Conservation (phyloP, 2,113 vertebrate species). For the Picathartes gymnocephalus region DNA sequence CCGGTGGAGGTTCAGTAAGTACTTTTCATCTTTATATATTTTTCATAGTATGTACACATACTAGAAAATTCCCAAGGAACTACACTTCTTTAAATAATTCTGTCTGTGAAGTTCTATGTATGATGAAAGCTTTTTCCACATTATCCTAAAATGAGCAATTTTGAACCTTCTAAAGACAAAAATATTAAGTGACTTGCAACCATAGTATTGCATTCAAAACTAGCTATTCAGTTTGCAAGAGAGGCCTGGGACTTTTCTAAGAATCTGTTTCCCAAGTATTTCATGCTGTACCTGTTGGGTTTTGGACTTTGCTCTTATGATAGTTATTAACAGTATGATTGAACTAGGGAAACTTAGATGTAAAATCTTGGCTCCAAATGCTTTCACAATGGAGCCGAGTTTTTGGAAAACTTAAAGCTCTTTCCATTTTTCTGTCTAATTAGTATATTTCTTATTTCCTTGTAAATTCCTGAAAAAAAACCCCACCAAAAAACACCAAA, state of each 20-base stretch:
- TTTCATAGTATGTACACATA: neutral
- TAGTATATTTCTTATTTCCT: neutral
- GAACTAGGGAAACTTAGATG: neutral
- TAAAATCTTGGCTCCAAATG: neutral
- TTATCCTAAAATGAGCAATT: neutral
- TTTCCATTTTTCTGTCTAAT: neutral
- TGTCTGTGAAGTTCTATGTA: neutral
- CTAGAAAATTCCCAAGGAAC: neutral
- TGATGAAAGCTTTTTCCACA: neutral
- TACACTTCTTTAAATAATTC: neutral
- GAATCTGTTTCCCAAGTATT: neutral
- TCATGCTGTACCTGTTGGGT: neutral
- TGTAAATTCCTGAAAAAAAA: neutral
- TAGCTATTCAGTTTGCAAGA: neutral
- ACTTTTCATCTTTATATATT: neutral
- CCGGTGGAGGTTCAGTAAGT: slow-evolving; percentile 47
- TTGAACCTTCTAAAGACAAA: neutral
- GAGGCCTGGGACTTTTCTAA: neutral
- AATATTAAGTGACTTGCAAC: neutral
- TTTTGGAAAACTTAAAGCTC: neutral
- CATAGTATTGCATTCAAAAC: neutral
- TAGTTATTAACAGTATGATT: neutral
- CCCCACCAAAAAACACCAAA: accelerated
- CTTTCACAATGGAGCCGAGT: neutral
- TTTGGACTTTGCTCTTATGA: neutral